These are phyloP conservation scores for Phalacrocorax brasilianus DNA, from an alignment of 2,113 vertebrate species.

Conservation along the genomic window DNA sequence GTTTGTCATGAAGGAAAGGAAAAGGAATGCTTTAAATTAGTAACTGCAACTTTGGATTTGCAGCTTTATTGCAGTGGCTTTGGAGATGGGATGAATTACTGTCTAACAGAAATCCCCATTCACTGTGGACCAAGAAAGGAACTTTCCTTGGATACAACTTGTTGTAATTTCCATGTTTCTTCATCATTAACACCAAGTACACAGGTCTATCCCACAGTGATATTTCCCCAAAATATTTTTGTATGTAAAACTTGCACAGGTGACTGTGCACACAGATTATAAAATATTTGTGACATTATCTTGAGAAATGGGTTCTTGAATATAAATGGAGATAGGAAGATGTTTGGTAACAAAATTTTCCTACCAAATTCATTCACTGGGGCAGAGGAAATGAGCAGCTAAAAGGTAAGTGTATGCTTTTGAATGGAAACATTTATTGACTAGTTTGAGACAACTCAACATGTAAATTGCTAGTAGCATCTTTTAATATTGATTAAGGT, in stretches of 20 bases:
- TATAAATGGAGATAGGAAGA: not conserved
- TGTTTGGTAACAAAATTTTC: not conserved
- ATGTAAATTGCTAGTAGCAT: conserved; percentile 66
- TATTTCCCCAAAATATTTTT: not conserved
- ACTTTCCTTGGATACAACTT: not conserved
- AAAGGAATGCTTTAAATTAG: not conserved
- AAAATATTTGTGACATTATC: not conserved
- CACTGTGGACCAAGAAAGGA: not conserved
- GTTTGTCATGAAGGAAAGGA: not conserved
- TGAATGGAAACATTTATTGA: conserved; percentile 12
- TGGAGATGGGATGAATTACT: not conserved
- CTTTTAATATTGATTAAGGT: conserved; percentile 73
- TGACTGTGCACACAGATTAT: not conserved
- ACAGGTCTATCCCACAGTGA: not conserved
- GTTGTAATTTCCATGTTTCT: not conserved
- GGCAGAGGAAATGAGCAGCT: not conserved
- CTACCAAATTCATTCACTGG: not conserved
- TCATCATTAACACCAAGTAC: not conserved
- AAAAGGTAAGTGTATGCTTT: not conserved
- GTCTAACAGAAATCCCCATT: not conserved
- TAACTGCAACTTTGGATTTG: not conserved
- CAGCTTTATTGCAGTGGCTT: not conserved
- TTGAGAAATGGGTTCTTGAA: not conserved
- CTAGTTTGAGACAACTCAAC: conserved; percentile 32
- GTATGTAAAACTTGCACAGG: not conserved